These are phyloP conservation scores for Rhabdomys dilectus DNA, from an alignment of 2,113 vertebrate genomes.

Conservation along the genomic window DNA sequence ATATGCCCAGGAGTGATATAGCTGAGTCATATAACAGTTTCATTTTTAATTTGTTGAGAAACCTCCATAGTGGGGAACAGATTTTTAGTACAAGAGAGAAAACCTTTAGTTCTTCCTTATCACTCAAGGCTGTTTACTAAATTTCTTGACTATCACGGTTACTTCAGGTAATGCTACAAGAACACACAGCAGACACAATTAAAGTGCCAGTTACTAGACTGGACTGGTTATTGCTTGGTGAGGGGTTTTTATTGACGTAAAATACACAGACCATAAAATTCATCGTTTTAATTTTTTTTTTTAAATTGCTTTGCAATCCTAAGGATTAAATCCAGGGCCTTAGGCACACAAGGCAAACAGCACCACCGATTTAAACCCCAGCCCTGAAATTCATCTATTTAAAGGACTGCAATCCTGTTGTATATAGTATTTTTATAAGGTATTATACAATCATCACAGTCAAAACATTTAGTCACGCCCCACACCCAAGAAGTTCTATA, in stretches of 20 bases:
- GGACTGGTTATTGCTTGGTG: background rate
- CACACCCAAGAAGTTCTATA: background rate
- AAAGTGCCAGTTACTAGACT: slow-evolving; percentile 1
- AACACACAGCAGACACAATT: background rate
- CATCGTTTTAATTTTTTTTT: background rate
- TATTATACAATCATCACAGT: background rate
- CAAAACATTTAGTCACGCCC: background rate
- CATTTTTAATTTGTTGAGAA: background rate
- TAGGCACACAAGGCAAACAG: background rate
- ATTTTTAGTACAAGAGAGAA: slow-evolving; percentile 50
- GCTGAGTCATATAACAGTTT: background rate
- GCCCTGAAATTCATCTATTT: background rate
- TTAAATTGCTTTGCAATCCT: background rate
- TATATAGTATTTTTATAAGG: background rate
- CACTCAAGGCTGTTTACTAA: slow-evolving; percentile 8
- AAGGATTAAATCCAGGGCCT: background rate
- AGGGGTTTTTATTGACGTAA: background rate
- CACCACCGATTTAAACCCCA: background rate
- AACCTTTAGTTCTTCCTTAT: background rate
- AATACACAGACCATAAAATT: slow-evolving; percentile 31
- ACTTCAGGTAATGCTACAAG: slow-evolving; percentile 6
- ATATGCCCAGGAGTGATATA: background rate
- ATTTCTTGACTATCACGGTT: slow-evolving; percentile 36
- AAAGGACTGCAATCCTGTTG: background rate
- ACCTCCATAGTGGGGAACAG: no score